These are phyloP conservation scores for Sardinella longiceps DNA, from an alignment of 2,797 vertebrate genomes.

Conservation along the genomic window DNA sequence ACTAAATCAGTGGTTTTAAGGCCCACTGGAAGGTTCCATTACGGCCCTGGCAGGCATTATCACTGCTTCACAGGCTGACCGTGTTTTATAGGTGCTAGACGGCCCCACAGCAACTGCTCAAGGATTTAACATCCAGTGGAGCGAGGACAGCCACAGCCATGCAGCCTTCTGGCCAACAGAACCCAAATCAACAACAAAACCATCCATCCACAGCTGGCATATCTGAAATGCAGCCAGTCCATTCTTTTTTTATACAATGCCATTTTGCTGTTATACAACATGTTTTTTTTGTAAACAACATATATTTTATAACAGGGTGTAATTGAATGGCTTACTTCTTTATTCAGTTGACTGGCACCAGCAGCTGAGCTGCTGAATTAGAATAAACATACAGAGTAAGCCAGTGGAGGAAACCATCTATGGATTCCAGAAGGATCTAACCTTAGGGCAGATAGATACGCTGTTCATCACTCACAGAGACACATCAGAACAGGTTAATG, in stretches of 20 bases:
- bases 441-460: no score
- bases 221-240: neutral
- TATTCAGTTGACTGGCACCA: conserved; percentile 2
- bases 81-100: conserved; percentile 2
- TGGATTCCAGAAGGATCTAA: no score
- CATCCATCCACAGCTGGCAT: conserved; percentile 8
- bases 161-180: neutral
- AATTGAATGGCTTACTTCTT: neutral
- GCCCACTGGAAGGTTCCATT: conserved; percentile 23
- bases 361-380: neutral
- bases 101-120: neutral
- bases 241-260: neutral
- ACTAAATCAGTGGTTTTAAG: conserved; percentile 11
- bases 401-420: no score
- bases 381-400: no score
- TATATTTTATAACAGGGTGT: neutral
- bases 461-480: no score
- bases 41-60: conserved; percentile 1
- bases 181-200: neutral
- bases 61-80: neutral
- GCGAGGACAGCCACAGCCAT: neutral
- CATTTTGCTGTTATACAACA: neutral
- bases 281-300: neutral
- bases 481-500: no score
- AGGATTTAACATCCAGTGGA: neutral